Base-by-base conservation (phyloP, 2,888 invertebrate species). In the Andricus curvator region DNA sequence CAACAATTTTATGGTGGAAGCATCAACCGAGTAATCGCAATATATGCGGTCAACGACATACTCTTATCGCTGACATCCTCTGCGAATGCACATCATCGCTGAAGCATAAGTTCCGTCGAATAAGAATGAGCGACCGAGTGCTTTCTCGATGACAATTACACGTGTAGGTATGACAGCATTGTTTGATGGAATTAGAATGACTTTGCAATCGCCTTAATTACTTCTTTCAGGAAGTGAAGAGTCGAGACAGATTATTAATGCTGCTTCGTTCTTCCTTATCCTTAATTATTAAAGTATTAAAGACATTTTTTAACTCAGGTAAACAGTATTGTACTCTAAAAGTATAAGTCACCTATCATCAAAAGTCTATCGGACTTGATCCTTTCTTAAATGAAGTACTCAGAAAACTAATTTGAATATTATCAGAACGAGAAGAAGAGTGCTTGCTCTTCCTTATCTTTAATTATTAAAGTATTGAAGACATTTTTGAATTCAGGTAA, bases 31-130 rank as follows among this genome's bases (percentile, higher is more conserved):
- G 74, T 80, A 81, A 82, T 82, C 79, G 78, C 64, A 78, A 68
- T 48, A 78, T 66, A 86, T 86, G 87, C 85, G 89, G 89, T 88
- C 88, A 88, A 87, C 85, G 89, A 88, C 88, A 84, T 70, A 25
- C 82, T 81, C 80, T 86, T 88, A 88, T 89, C 88, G 83, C 78
- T 79, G 74, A 83, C 88, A 86, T 88, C 88, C 88, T 88, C 77
- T 70, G 80, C 81, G 17, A 68, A 78, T 56, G 79, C 68, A 74
- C 33, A 74, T 74, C 74, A 77, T 78, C 78, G 74, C 76, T 70
- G 78, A 82, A 76, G 67, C 70, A 74, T 70, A 78, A 78, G 76
- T 78, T 62, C 78, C 62, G 78, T 79, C 80, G 76, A 79, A 78
- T 70, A 83, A 60, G 78, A 82, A 82, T 77, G 78, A 79, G 78